Base-by-base conservation (phyloP, 2,113 vertebrate species). In the Clinocottus analis region DNA sequence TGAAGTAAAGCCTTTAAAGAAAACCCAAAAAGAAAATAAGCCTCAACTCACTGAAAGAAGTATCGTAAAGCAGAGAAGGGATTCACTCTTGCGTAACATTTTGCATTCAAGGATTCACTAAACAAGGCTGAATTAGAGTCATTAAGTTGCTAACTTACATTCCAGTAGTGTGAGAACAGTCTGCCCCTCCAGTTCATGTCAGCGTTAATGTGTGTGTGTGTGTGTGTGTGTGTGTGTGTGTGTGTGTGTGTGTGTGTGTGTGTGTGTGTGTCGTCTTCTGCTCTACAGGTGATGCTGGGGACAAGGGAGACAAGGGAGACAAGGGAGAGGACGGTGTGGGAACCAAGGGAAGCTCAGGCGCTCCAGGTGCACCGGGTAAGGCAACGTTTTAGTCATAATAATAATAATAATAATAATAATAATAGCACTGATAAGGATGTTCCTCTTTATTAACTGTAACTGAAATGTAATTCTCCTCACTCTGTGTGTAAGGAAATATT, bases 301-400 rank as follows among this genome's bases (percentile, higher is more conserved):
- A 37, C 5, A 95, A 90, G 55, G 95, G 95, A 31, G 85, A 90
- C 7, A 94, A 87, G 66, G 94, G 94, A 75, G 89, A 87, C 13
- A 94, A 89, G 55, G 95, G 95, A 81, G 93, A 94, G 61, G 88
- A 89, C 6, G 95, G 95, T 2, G 73, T 95, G 2, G 95, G 95
- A 77, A 82, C 90, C 61, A 93, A 93, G 89, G 95, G 95, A 76
- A 90, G 89, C 59, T 64, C 84, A 66, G 95, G 95, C 1, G 67
- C 83, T 65, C 92, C 88, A 62, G 95, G 95, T 41, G 75, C 83
- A 65, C 86, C 91, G 92, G 95, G 95, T 96, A 88, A 90, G 64
- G 35, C 62, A 41, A 6, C 5, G 19, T 19, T 58, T 19, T n/a
- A 51, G 35, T 78, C 49, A 62, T 35, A 7, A 56, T 33, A 6